phyloP scores from a whole-genome alignment of 1,140 invertebrate genomes.

The Scaptomyza hsui region DNA sequence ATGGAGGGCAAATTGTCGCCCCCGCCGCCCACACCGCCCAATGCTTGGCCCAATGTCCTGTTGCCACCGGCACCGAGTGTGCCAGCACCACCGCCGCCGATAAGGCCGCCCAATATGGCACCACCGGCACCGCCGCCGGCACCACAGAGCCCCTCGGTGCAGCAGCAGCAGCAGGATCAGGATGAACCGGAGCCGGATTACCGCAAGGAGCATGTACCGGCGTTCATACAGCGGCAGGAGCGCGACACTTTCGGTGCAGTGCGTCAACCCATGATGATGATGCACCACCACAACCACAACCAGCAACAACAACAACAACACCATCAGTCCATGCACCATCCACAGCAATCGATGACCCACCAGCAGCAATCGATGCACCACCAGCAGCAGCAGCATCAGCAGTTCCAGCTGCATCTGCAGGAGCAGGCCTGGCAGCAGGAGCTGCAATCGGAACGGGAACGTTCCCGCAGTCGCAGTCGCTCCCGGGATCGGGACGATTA shows the following conservation, averaged over 20 bases:
- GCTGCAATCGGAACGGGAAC: constrained; percentile 61
- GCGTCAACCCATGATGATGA: constrained; percentile 28
- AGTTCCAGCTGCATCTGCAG: constrained; percentile 48
- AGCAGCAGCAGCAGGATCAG: constrained; percentile 21
- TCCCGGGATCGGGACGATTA: constrained; percentile 83
- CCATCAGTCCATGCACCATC: constrained; percentile 25
- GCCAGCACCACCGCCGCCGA: constrained; percentile 82
- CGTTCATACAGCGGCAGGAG: constrained; percentile 89
- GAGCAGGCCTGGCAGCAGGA: constrained; percentile 71
- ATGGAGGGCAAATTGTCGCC: constrained; percentile 84
- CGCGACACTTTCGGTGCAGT: constrained; percentile 87
- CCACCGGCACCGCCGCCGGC: constrained; percentile 89
- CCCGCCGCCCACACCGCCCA: constrained; percentile 85
- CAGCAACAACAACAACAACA: constrained; percentile 19
- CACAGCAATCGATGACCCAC: background rate
- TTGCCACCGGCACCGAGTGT: constrained; percentile 86
- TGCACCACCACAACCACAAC: constrained; percentile 8
- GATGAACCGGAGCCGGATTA: constrained; percentile 72
- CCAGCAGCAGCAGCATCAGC: constrained; percentile 61
- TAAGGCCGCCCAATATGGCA: constrained; percentile 82
- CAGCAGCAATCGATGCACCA: constrained; percentile 43
- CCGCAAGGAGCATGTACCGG: constrained; percentile 86
- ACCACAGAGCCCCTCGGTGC: constrained; percentile 86
- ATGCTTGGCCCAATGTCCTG: constrained; percentile 86
- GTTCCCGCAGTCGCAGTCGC: constrained; percentile 76